Conservation (phyloP, 2,888 invertebrate genomes). For the Cephus nigrinus region DNA sequence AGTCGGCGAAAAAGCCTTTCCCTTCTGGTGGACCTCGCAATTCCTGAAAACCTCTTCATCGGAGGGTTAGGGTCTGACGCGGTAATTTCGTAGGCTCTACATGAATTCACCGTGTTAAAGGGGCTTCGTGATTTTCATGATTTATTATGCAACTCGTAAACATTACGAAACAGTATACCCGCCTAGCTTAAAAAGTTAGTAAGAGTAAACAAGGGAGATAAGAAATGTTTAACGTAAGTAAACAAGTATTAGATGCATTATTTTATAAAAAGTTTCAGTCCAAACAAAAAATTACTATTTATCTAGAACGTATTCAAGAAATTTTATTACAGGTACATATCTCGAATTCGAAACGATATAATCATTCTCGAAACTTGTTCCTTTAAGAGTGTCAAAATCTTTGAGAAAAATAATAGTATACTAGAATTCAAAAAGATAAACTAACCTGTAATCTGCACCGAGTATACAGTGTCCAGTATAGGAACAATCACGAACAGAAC, state of each 20-base stretch:
- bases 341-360: neutral
- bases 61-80: neutral
- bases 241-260: neutral
- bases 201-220: neutral
- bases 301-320: no score
- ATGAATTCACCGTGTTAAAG: neutral
- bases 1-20: neutral
- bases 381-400: neutral
- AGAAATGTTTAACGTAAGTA: neutral
- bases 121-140: neutral
- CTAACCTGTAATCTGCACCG: constrained; percentile 78
- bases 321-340: no score
- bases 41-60: neutral
- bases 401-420: neutral
- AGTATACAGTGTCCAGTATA: constrained; percentile 88
- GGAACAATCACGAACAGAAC: constrained; percentile 85
- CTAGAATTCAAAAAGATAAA: constrained; percentile 39
- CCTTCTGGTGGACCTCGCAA: neutral
- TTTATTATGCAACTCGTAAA: neutral
- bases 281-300: no score
- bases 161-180: no score
- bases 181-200: neutral
- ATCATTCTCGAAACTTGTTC: neutral
- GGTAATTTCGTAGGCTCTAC: neutral
- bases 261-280: neutral